Conservation (phyloP, 2,797 vertebrate genomes). For the Lacerta viridis region DNA sequence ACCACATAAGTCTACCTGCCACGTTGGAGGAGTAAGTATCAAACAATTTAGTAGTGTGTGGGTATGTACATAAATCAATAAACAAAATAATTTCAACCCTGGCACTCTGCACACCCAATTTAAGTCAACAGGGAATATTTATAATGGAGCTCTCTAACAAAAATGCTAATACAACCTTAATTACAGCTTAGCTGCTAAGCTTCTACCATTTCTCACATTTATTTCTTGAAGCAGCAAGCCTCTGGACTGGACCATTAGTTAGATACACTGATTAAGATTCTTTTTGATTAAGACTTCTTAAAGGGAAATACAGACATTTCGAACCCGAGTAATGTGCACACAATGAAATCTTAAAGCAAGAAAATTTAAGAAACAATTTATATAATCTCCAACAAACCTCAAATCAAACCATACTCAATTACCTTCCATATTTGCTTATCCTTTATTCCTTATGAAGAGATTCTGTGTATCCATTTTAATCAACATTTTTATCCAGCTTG, state of each 20-base stretch:
- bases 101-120: neutral
- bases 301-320: neutral
- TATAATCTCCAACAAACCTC: neutral
- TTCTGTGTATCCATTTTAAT: conserved; percentile 68
- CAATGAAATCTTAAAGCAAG: conserved; percentile 41
- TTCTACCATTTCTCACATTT: conserved; percentile 12
- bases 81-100: conserved; percentile 25
- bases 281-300: conserved; percentile 8
- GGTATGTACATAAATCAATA: neutral
- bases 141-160: neutral
- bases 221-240: neutral
- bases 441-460: conserved; percentile 59
- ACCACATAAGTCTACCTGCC: neutral
- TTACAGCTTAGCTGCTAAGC: conserved; percentile 10
- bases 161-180: conserved; percentile 23
- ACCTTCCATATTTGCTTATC: conserved; percentile 52
- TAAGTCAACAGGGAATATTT: conserved; percentile 31
- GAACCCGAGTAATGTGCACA: conserved; percentile 15
- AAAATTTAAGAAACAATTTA: conserved; percentile 46
- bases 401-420: conserved; percentile 49
- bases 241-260: conserved; percentile 14
- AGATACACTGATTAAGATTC: conserved; percentile 20
- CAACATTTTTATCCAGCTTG: conserved; percentile 57
- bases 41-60: neutral
- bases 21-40: neutral